These are phyloP conservation scores for Chelonus formosanus DNA, from an alignment of 2,888 invertebrate species.

Conservation along the genomic window DNA sequence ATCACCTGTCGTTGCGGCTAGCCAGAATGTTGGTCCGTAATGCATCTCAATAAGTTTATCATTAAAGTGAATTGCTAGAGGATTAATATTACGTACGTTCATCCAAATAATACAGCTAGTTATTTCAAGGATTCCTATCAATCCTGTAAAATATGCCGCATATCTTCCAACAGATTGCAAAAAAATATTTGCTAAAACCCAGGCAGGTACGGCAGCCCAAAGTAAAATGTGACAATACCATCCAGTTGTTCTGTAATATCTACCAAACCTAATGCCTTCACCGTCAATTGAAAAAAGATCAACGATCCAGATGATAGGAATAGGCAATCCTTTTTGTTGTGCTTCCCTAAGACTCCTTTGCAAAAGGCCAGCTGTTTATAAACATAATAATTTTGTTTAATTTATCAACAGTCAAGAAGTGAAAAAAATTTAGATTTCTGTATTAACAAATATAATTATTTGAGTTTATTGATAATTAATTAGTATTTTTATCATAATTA, in stretches of 20 bases:
- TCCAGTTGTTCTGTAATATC: conserved; percentile 69
- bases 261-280: conserved; percentile 69
- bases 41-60: conserved; percentile 61
- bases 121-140: conserved; percentile 68
- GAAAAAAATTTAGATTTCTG: not conserved
- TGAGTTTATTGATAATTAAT: not conserved
- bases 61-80: conserved; percentile 68
- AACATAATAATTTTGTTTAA: conserved; percentile 16
- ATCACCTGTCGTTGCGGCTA: conserved; percentile 66
- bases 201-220: conserved; percentile 70
- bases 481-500: not conserved
- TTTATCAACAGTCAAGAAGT: not conserved
- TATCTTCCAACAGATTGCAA: conserved; percentile 68
- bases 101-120: conserved; percentile 68
- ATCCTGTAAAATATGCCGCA: conserved; percentile 66
- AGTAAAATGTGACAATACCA: conserved; percentile 70
- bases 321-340: conserved; percentile 68
- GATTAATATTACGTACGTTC: conserved; percentile 66
- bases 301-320: conserved; percentile 71
- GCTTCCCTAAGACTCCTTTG: conserved; percentile 69
- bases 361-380: conserved; percentile 66
- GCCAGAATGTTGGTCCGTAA: conserved; percentile 68
- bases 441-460: not conserved
- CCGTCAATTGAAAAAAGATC: conserved; percentile 73
- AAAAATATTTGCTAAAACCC: conserved; percentile 69